These are phyloP conservation scores for Hydropotes inermis DNA, from an alignment of 2,113 vertebrate genomes.

Conservation along the genomic window DNA sequence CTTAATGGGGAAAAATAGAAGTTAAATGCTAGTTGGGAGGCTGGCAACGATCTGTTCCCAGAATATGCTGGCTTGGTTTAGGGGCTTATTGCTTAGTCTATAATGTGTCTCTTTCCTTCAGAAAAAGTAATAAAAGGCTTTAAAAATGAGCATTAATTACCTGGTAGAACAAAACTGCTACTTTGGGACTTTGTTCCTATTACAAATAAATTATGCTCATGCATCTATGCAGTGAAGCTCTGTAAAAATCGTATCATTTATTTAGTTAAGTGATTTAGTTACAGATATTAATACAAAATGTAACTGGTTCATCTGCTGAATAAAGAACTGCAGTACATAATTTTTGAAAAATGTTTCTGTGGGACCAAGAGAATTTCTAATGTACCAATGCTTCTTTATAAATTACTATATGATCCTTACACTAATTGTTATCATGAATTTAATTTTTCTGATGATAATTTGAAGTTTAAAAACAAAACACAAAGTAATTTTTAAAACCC, in stretches of 20 bases:
- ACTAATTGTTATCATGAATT: not conserved
- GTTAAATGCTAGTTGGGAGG: not conserved
- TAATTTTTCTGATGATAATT: not conserved
- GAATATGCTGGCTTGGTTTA: not conserved
- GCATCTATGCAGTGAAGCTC: not conserved
- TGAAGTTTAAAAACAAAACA: not conserved
- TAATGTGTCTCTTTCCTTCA: slow-evolving; percentile 7
- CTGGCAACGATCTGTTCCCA: not conserved
- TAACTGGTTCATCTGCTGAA: not conserved
- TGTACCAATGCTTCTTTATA: not conserved
- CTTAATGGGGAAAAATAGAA: not conserved
- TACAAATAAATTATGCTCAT: slow-evolving; percentile 27
- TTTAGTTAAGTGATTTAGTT: slow-evolving; percentile 19
- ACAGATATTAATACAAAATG: not conserved
- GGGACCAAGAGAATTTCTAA: not conserved
- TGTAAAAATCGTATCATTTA: slow-evolving; percentile 31
- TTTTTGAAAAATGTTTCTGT: slow-evolving; percentile 1
- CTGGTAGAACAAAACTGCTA: slow-evolving; percentile 40
- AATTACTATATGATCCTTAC: not conserved
- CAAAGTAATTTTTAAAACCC: not conserved
- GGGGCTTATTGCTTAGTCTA: not conserved
- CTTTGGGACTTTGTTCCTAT: slow-evolving; percentile 5
- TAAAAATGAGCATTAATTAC: slow-evolving; percentile 51
- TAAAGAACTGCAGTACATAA: not conserved
- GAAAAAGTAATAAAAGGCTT: slow-evolving; percentile 5